phyloP scores from a whole-genome alignment of 2,797 vertebrate species.

The Anguilla megastoma region DNA sequence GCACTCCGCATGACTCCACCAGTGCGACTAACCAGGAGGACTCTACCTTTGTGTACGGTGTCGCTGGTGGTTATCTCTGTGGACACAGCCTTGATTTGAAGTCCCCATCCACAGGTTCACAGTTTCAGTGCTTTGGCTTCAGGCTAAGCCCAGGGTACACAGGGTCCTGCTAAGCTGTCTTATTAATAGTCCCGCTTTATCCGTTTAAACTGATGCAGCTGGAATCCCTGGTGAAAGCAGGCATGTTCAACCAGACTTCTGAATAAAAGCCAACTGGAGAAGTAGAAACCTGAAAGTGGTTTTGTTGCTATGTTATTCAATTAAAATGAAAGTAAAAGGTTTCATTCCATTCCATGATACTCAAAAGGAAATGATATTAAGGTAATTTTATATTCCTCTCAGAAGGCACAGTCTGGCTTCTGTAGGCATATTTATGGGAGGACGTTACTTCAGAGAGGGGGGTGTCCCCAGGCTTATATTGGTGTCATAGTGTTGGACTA shows the following conservation, averaged over 20 bases:
- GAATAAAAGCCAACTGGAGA: background rate
- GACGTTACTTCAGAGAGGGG: background rate
- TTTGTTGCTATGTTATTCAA: background rate
- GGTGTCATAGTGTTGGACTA: background rate
- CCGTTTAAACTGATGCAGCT: slow-evolving; percentile 46
- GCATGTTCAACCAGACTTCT: slow-evolving; percentile 53
- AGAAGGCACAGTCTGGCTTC: background rate
- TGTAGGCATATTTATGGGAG: slow-evolving; percentile 3
- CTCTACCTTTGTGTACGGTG: slow-evolving; percentile 60
- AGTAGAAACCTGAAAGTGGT: background rate
- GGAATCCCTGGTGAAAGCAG: slow-evolving; percentile 47
- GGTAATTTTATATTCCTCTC: background rate
- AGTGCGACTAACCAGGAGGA: slow-evolving; percentile 57
- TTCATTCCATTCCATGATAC: background rate
- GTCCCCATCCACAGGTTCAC: slow-evolving; percentile 68
- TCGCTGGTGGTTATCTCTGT: slow-evolving; percentile 62
- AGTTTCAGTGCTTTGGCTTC: slow-evolving; percentile 42
- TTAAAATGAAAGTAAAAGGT: slow-evolving; percentile 9
- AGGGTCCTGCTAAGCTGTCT: slow-evolving; percentile 46
- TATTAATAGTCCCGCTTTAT: slow-evolving; percentile 54
- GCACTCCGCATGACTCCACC: slow-evolving; percentile 70
- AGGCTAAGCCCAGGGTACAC: slow-evolving; percentile 31
- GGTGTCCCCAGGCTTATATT: background rate
- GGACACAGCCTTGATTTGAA: slow-evolving; percentile 77
- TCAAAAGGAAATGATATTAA: background rate